phyloP scores from a whole-genome alignment of 2,888 invertebrate genomes.

The Ectropis crepuscularia region DNA sequence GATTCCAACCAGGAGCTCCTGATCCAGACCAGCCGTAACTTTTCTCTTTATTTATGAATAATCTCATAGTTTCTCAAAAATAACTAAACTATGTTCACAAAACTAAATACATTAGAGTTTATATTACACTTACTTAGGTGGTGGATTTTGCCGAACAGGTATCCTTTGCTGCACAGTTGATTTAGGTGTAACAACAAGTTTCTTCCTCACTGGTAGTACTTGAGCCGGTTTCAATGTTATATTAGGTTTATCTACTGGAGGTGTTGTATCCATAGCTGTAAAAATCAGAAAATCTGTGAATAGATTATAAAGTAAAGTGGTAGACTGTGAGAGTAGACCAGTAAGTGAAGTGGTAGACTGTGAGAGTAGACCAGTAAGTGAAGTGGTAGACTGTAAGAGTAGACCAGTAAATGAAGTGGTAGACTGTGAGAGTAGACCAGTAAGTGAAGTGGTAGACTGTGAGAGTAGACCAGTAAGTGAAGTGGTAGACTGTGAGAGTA shows the following conservation, averaged over 20 bases:
- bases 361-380: too few species aligned
- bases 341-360: too few species aligned
- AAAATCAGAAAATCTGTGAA: slow-evolving; percentile 30
- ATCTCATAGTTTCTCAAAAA: too few species aligned
- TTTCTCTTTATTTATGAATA: too few species aligned
- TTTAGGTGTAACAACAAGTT: slow-evolving; percentile 37
- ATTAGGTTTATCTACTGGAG: slow-evolving; percentile 47
- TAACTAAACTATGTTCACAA: too few species aligned
- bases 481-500: too few species aligned
- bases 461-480: neutral
- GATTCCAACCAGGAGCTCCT: too few species aligned
- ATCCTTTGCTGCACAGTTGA: slow-evolving; percentile 36
- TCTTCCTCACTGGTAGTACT: slow-evolving; percentile 49
- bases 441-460: neutral
- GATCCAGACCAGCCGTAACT: too few species aligned
- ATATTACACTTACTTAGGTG: slow-evolving; percentile 49
- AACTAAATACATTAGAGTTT: neutral
- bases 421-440: too few species aligned
- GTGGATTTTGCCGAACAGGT: slow-evolving; percentile 48
- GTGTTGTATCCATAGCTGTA: slow-evolving; percentile 62
- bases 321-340: neutral
- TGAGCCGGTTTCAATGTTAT: slow-evolving; percentile 44
- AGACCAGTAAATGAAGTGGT: too few species aligned
- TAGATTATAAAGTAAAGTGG: neutral
- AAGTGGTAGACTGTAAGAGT: too few species aligned